Evolutionary conservation across 2,113 vertebrate genomes (phyloP).

Genomic region (Orcinus orca): DNA sequence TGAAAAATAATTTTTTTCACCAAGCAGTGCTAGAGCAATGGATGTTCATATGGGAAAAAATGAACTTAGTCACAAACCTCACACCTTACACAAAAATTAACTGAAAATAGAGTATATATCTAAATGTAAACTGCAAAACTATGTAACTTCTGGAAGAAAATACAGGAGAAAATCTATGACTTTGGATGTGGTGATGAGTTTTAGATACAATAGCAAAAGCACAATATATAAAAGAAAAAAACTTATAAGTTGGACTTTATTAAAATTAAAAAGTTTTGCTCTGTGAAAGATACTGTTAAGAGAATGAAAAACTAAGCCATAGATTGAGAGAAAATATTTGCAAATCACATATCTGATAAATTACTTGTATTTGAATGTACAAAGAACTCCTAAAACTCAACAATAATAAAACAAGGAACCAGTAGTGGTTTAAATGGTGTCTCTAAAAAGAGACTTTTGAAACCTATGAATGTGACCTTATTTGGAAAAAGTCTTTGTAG

Average conservation of each 20-base stretch:
- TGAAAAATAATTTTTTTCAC: not conserved
- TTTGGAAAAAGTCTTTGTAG: not conserved
- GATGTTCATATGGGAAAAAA: not conserved
- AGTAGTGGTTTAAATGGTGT: not conserved
- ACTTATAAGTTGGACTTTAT: not conserved
- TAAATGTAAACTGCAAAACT: not conserved
- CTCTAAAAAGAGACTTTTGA: not conserved
- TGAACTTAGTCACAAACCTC: not conserved
- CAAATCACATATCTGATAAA: not conserved
- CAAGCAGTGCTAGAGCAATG: not conserved
- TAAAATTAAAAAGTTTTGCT: not conserved
- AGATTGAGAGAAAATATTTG: not conserved
- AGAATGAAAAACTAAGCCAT: not conserved
- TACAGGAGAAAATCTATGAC: not conserved
- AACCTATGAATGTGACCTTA: not conserved
- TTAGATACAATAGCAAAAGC: not conserved
- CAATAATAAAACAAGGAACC: not conserved
- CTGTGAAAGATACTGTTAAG: not conserved
- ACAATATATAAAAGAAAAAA: not conserved
- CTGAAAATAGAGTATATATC: not conserved
- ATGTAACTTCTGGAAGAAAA: not conserved
- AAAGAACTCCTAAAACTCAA: not conserved
- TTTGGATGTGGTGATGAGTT: not conserved
- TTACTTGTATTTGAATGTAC: not conserved
- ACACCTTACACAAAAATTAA: not conserved